phyloP scores from a whole-genome alignment of 1,140 invertebrate genomes.

The Oryctes rhinoceros region DNA sequence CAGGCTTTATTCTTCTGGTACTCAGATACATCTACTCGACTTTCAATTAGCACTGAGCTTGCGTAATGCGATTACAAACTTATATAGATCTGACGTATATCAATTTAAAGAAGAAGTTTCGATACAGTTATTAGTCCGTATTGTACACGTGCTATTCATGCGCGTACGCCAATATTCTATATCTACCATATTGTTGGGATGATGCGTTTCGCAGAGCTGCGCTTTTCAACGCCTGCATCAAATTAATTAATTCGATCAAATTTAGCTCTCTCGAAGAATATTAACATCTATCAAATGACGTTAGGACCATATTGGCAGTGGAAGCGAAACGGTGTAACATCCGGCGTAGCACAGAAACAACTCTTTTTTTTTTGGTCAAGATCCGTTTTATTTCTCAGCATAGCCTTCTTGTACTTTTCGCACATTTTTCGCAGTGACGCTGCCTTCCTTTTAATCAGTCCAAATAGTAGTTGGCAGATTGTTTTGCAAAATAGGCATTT shows the following conservation, averaged over 20 bases:
- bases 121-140: background rate
- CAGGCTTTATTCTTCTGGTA: slow-evolving; percentile 1
- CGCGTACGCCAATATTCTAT: background rate
- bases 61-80: background rate
- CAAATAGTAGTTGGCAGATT: too few relatives aligned
- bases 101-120: background rate
- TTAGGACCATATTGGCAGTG: background rate
- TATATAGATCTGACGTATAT: background rate
- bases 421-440: too few relatives aligned
- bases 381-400: too few relatives aligned
- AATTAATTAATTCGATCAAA: background rate
- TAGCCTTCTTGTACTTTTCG: too few relatives aligned
- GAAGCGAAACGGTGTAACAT: background rate
- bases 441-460: too few relatives aligned
- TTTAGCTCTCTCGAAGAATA: background rate
- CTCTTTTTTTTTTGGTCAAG: too few relatives aligned
- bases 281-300: background rate
- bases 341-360: too few relatives aligned
- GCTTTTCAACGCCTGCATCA: background rate
- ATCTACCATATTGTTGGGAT: background rate
- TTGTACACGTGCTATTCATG: background rate
- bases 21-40: background rate
- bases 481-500: too few relatives aligned
- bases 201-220: background rate
- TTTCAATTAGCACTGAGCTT: slow-evolving; percentile 27